Evolutionary conservation across 1,140 invertebrate species (phyloP).

Genomic region (Brachionus rotundiformis): DNA sequence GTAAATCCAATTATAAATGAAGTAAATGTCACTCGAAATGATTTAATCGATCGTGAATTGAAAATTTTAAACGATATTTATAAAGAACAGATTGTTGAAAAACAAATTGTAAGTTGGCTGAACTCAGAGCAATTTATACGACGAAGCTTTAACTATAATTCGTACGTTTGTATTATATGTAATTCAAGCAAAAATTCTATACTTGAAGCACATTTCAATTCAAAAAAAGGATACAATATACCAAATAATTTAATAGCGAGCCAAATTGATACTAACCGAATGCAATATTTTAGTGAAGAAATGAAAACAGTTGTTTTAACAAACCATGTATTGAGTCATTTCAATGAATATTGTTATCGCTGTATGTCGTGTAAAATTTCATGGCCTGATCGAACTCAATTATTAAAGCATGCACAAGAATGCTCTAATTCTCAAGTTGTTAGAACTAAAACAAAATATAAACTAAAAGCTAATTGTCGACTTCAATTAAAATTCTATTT

Average conservation of each 20-base stretch:
- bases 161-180: conserved; percentile 37
- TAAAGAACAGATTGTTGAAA: conserved; percentile 47
- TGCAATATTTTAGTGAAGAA: conserved; percentile 39
- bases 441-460: conserved; percentile 50
- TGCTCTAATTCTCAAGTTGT: conserved; percentile 49
- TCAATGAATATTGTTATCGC: conserved; percentile 48
- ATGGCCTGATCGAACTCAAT: conserved; percentile 47
- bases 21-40: background rate
- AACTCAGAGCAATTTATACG: conserved; percentile 38
- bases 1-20: background rate
- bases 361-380: conserved; percentile 51
- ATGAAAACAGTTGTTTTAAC: conserved; percentile 50
- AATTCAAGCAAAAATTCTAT: conserved; percentile 19
- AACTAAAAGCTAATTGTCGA: conserved; percentile 46
- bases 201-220: conserved; percentile 18
- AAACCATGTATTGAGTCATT: conserved; percentile 42
- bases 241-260: background rate
- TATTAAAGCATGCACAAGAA: conserved; percentile 49
- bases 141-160: conserved; percentile 42
- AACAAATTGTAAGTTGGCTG: conserved; percentile 50
- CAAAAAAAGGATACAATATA: conserved; percentile 12
- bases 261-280: background rate
- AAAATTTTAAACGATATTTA: conserved; percentile 47
- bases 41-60: conserved; percentile 24
- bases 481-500: conserved; percentile 49